Percentiles rank a stretch among this genome's conserved stretches.
Conservation (phyloP, 2,113 vertebrate genomes). For the Mionectes macconnelli region DNA sequence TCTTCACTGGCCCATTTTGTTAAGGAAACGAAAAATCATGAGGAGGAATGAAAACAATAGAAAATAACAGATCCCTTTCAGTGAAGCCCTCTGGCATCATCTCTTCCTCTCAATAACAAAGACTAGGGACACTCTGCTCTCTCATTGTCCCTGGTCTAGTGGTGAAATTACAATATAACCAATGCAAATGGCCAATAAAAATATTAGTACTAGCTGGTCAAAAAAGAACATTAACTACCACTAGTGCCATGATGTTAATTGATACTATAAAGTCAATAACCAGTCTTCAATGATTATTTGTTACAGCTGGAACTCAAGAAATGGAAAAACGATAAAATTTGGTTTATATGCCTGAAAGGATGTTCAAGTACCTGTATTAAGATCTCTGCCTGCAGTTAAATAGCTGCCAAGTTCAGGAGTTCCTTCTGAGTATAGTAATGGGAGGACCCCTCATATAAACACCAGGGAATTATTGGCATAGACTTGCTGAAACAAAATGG, state of each 20-base stretch:
- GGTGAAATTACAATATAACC: neutral
- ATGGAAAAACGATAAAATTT: neutral
- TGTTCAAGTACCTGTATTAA: neutral
- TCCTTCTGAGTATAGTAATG: neutral
- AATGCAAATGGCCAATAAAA: neutral
- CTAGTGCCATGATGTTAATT: neutral
- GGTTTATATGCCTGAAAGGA: neutral
- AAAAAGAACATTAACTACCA: neutral
- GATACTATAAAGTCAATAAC: fast-evolving
- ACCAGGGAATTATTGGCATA: constrained; percentile 30
- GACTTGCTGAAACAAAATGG: neutral
- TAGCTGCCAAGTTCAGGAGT: neutral
- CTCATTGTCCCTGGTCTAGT: neutral
- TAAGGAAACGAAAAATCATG: neutral
- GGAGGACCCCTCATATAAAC: constrained; percentile 35
- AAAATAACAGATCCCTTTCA: neutral
- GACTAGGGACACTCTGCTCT: neutral
- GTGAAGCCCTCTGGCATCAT: neutral
- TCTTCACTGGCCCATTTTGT: neutral
- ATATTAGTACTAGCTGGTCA: neutral
- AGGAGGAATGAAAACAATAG: neutral
- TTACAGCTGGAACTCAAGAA: neutral
- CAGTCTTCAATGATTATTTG: neutral
- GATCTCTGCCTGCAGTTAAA: neutral
- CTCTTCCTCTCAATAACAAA: neutral